These are phyloP conservation scores for Petrosia ficiformis DNA, from an alignment of 37 sponge, comb jelly and placozoan species.

Conservation along the genomic window DNA sequence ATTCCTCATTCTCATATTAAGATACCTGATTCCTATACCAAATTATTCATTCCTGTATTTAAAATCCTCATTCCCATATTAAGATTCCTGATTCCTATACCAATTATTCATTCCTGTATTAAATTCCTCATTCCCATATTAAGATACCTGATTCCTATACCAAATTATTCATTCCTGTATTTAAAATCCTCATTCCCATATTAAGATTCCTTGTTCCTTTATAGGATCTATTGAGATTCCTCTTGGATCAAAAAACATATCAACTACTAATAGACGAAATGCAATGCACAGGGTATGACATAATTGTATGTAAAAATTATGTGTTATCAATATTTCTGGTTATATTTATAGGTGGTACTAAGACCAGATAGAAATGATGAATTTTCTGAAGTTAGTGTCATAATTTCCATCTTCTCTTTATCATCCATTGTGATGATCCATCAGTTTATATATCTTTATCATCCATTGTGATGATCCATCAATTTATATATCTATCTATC, in stretches of 20 bases:
- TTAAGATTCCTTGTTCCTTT: background rate
- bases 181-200: too few species aligned
- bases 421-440: background rate
- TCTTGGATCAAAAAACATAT: slow-evolving; percentile 25
- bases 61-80: too few species aligned
- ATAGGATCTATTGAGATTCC: slow-evolving; percentile 44
- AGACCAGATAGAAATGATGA: slow-evolving; percentile 8
- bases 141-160: too few species aligned
- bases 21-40: too few species aligned
- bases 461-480: background rate
- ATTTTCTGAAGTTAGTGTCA: background rate
- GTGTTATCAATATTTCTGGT: background rate
- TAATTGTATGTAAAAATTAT: background rate
- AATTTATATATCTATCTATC: background rate
- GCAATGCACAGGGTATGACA: slow-evolving; percentile 50
- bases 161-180: too few species aligned
- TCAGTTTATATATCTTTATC: background rate
- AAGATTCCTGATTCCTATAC: too few species aligned
- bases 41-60: too few species aligned
- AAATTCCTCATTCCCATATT: too few species aligned
- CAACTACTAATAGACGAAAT: slow-evolving; percentile 4
- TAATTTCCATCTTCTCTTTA: background rate
- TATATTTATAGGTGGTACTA: slow-evolving; percentile 6
- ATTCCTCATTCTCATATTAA: too few species aligned
- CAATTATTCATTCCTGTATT: too few species aligned